Evolutionary conservation across 2,888 invertebrate species (phyloP).

Genomic region (Parasteatoda lunata): DNA sequence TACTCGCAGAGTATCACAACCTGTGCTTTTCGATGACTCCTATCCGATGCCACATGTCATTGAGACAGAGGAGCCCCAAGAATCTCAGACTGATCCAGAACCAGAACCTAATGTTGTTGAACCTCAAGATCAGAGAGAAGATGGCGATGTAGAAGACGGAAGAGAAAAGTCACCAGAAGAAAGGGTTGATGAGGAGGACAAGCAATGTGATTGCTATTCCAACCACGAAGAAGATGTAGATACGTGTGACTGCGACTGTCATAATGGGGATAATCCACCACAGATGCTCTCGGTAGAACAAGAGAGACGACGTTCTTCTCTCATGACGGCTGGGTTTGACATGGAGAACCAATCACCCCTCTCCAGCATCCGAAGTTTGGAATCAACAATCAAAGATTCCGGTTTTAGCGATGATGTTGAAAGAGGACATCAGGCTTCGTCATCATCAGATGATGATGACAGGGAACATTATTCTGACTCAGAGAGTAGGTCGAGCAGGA

Average conservation of each 20-base stretch:
- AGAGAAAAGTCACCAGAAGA: neutral
- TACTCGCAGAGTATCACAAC: constrained; percentile 3
- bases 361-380: constrained; percentile 61
- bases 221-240: neutral
- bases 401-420: constrained; percentile 68
- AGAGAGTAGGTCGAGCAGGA: constrained; percentile 6
- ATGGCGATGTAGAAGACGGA: neutral
- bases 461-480: constrained; percentile 30
- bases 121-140: neutral
- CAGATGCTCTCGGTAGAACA: constrained; percentile 13
- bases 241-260: constrained; percentile 23
- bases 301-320: constrained; percentile 20
- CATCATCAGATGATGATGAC: constrained; percentile 40
- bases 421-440: constrained; percentile 14
- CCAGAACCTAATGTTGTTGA: too few species aligned
- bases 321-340: constrained; percentile 42
- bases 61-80: neutral
- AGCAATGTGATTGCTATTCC: constrained; percentile 1
- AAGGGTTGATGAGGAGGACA: neutral
- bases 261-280: neutral
- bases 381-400: constrained; percentile 65
- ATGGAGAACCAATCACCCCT: constrained; percentile 58
- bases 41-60: neutral
- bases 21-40: neutral
- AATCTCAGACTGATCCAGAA: neutral